Evolutionary conservation across 1,140 invertebrate species (phyloP).

Genomic region (Aradophagus sp.): DNA sequence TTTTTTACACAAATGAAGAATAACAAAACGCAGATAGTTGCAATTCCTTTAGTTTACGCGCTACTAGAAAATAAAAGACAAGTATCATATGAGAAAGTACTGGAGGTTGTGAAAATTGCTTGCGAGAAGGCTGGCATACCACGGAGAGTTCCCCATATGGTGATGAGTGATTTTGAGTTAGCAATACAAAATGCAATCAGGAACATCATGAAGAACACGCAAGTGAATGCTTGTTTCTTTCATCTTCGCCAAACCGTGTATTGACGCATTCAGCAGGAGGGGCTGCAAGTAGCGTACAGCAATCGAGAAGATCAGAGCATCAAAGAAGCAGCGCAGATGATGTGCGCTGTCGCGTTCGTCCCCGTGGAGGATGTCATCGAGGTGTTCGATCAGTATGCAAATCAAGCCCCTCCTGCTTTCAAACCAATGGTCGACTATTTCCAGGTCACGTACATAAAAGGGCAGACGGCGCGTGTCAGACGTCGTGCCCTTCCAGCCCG

Average conservation of each 20-base stretch:
- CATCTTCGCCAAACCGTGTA: not conserved
- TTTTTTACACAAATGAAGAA: not conserved
- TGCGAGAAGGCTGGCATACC: not conserved
- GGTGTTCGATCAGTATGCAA: not conserved
- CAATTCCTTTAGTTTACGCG: not conserved
- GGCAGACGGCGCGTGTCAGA: not conserved
- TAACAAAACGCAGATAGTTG: not conserved
- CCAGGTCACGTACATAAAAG: conserved; percentile 1
- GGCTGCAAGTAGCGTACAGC: not conserved
- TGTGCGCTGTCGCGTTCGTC: too few species aligned
- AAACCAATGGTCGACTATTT: not conserved
- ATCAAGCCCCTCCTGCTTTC: too few species aligned
- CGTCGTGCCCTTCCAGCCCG: not conserved
- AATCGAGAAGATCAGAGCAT: too few species aligned
- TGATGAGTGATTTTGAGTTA: not conserved
- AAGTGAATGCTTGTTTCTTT: not conserved
- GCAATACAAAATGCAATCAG: not conserved
- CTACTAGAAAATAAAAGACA: not conserved
- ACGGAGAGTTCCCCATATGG: not conserved
- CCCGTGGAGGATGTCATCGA: not conserved
- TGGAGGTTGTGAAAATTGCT: not conserved
- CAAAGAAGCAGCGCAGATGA: too few species aligned
- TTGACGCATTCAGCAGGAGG: not conserved
- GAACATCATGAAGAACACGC: not conserved
- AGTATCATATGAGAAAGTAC: not conserved